phyloP scores from a whole-genome alignment of 37 sponge, comb jelly and placozoan species.

The Axinella damicornis region DNA sequence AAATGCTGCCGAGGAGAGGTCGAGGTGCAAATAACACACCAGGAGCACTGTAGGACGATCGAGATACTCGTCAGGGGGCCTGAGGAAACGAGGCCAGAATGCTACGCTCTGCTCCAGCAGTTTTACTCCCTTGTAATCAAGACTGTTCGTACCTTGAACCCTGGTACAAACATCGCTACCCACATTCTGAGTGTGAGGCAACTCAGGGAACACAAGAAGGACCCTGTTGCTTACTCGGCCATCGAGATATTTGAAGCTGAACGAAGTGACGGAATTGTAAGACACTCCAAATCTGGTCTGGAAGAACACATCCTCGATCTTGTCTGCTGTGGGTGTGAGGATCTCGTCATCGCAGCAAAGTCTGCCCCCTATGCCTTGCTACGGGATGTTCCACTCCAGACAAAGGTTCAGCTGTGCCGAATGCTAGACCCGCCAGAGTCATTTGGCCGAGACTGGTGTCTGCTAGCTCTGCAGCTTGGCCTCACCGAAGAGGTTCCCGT shows the following conservation, averaged over 20 bases:
- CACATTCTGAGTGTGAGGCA: slow-evolving; percentile 61
- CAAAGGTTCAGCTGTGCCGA: slow-evolving; percentile 65
- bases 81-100: slow-evolving; percentile 65
- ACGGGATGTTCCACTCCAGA: slow-evolving; percentile 38
- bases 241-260: slow-evolving; percentile 81
- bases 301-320: slow-evolving; percentile 72
- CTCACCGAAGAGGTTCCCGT: slow-evolving; percentile 75
- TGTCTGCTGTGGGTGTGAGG: slow-evolving; percentile 86
- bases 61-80: slow-evolving; percentile 80
- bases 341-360: slow-evolving; percentile 62
- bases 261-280: slow-evolving; percentile 33
- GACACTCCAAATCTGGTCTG: slow-evolving; percentile 2
- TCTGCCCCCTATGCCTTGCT: slow-evolving; percentile 75
- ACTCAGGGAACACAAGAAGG: slow-evolving; percentile 60
- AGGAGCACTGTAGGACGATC: slow-evolving; percentile 47
- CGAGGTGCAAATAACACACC: slow-evolving; percentile 55
- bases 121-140: slow-evolving; percentile 57
- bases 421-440: slow-evolving; percentile 83
- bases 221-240: slow-evolving; percentile 58
- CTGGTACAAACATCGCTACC: slow-evolving; percentile 61
- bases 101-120: slow-evolving; percentile 78
- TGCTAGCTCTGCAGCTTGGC: slow-evolving; percentile 78
- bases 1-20: slow-evolving; percentile 90
- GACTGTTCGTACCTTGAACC: slow-evolving; percentile 52
- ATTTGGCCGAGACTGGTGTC: slow-evolving; percentile 91